Conservation (phyloP, 1,140 invertebrate genomes). For the Trichonephila inaurata region DNA sequence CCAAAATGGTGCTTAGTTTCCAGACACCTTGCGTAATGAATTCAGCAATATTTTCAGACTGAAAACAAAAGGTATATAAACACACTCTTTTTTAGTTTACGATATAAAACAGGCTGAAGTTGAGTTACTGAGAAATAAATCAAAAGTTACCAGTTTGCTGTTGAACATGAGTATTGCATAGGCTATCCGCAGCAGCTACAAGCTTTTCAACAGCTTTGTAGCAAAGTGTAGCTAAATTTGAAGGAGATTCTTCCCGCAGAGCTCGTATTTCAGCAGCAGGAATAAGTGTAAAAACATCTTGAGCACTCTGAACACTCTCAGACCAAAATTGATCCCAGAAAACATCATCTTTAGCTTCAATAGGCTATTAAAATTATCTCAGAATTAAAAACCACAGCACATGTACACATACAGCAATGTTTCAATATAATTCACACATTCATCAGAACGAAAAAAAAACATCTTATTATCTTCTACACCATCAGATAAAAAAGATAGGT, state of each 20-base stretch:
- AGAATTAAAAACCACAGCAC: too few species aligned
- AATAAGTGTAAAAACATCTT: constrained; percentile 98
- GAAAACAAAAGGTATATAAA: too few species aligned
- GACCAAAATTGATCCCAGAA: constrained; percentile 99
- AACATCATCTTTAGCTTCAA: constrained; percentile 93
- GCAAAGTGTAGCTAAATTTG: constrained; percentile 98
- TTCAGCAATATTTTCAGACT: too few species aligned
- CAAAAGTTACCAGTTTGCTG: constrained; percentile 90
- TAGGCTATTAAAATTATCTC: constrained; percentile 85
- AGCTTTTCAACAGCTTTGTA: constrained; percentile 99
- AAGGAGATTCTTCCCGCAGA: constrained; percentile 96
- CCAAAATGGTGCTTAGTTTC: too few species aligned
- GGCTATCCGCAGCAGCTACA: constrained; percentile 94
- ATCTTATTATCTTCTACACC: too few species aligned
- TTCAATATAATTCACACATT: too few species aligned
- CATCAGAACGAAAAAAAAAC: too few species aligned
- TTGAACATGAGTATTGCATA: constrained; percentile 95
- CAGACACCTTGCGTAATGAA: too few species aligned
- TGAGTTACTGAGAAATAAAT: neutral
- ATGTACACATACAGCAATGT: too few species aligned
- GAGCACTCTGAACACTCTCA: constrained; percentile 94
- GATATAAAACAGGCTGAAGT: too few species aligned
- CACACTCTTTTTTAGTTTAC: too few species aligned
- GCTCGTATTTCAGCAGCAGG: constrained; percentile 96
- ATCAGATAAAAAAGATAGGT: too few species aligned